Base-by-base conservation (phyloP, 30 jellyfish, hydroid and myxozoan species). In the Cassiopea andromeda region DNA sequence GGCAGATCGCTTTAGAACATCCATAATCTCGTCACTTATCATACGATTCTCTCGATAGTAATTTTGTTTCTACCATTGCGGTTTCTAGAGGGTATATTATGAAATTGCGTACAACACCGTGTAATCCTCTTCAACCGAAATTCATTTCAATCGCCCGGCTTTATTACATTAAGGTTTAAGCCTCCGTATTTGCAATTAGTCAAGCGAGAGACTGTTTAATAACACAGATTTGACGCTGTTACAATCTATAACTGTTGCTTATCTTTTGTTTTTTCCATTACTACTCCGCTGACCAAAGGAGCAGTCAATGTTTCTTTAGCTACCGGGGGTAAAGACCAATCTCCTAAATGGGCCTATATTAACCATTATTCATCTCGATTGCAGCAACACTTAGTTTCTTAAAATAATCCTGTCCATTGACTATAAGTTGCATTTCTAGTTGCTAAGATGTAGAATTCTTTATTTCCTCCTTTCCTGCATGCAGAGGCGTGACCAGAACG, bases 21-120 rank as follows among this genome's bases (percentile, higher is more conserved):
- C 69, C 60, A 57, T 87, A 87, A 87, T 87, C 94, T 77, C 68
- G 57, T 68, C 87, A 78, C 69, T 87, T 87, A 87, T 77, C 94
- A 64, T 59, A 84, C 84, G 78, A 71, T 78, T 77, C 85, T 77
- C 80, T 79, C 12, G 74, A 77, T 27, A 66, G 85, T 78, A 54
- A 78, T 77, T 77, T 87, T 76, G 90, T 69, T 69, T 78, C 94
- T 60, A 78, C 90, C 94, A 87, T 54, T 87, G 94, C 89, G 94
- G 94, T 87, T 87, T 75, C 60, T 69, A 50, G 86, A 77, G 89
- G 66, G 90, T 69, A 82, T 77, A 87, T 87, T 87, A 87, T 59
- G 83, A 87, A 80, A 80, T 87, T 49, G 69, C 85, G 76, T 68
- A 80, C 77, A 87, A 68, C 94, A 10, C 94, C 94, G 87, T 87